Conservation (phyloP, 2,888 invertebrate species). For the Magallana nippona region DNA sequence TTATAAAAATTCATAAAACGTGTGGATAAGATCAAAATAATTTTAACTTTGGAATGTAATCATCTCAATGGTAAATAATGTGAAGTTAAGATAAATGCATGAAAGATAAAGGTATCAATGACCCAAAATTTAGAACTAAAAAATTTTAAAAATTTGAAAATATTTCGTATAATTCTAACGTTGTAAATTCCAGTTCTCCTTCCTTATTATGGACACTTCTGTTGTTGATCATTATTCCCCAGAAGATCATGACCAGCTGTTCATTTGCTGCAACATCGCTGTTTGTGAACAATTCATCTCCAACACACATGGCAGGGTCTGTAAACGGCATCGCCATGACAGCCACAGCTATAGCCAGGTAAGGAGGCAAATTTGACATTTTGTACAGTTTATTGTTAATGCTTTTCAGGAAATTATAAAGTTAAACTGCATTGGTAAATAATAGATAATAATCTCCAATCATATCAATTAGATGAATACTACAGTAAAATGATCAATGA, state of each 20-base stretch:
- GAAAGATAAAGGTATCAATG: too few species aligned
- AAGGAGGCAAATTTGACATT: constrained; percentile 8
- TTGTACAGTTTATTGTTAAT: neutral
- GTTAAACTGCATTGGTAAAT: too few species aligned
- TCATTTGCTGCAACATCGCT: constrained; percentile 71
- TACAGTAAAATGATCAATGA: neutral
- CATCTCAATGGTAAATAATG: too few species aligned
- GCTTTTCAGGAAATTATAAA: neutral
- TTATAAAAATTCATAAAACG: neutral
- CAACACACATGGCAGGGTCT: constrained; percentile 67
- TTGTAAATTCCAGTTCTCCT: neutral
- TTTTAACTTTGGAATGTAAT: too few species aligned
- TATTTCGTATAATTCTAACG: neutral
- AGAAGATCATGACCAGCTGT: constrained; percentile 65
- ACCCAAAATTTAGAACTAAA: neutral
- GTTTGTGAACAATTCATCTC: constrained; percentile 74
- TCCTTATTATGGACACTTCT: constrained; percentile 57
- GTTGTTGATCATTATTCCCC: constrained; percentile 59
- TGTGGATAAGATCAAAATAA: too few species aligned
- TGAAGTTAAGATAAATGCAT: neutral
- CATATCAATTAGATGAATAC: neutral
- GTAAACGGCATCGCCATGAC: constrained; percentile 77
- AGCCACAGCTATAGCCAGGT: constrained; percentile 72
- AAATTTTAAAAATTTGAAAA: too few species aligned
- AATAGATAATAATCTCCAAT: neutral